Conservation (phyloP, 2,888 invertebrate species). For the Drosophila hawaiiensis region DNA sequence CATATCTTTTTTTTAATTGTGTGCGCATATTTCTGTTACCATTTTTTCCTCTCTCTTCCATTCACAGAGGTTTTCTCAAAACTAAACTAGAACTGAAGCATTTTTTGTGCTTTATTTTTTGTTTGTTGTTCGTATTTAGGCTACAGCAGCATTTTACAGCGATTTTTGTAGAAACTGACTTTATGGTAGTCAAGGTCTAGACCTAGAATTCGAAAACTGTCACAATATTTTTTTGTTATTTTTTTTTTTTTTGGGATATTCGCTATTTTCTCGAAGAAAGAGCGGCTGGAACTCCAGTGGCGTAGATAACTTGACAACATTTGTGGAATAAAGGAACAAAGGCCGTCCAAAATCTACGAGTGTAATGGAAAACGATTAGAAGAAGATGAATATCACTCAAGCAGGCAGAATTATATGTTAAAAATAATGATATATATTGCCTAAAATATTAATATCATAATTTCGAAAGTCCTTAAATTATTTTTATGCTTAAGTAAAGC, state of each 20-base stretch:
- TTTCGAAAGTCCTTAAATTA: neutral
- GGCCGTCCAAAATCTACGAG: neutral
- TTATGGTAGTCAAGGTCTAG: constrained; percentile 72
- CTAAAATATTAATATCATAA: neutral
- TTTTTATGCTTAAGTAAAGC: neutral
- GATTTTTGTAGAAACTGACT: constrained; percentile 67
- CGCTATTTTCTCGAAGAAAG: constrained; percentile 48
- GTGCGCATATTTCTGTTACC: constrained; percentile 58
- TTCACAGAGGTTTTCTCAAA: constrained; percentile 68
- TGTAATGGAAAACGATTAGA: neutral
- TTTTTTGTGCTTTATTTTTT: constrained; percentile 72
- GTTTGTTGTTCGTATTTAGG: constrained; percentile 39
- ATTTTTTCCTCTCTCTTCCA: constrained; percentile 65
- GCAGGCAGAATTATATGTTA: neutral
- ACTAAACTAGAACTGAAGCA: constrained; percentile 79
- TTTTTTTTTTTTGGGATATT: constrained; percentile 38
- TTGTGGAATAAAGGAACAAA: constrained; percentile 73
- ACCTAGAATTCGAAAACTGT: constrained; percentile 55
- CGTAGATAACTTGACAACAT: constrained; percentile 82
- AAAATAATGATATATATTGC: neutral
- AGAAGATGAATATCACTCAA: neutral
- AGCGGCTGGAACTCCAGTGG: constrained; percentile 70
- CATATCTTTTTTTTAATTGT: constrained; percentile 63
- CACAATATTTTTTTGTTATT: constrained; percentile 51
- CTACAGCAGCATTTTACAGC: constrained; percentile 45